A percentile compares a stretch with the other conserved stretches of the same genome.
Evolutionary conservation across 1,140 invertebrate species (phyloP).

Genomic region (Anadara kagoshimensis): DNA sequence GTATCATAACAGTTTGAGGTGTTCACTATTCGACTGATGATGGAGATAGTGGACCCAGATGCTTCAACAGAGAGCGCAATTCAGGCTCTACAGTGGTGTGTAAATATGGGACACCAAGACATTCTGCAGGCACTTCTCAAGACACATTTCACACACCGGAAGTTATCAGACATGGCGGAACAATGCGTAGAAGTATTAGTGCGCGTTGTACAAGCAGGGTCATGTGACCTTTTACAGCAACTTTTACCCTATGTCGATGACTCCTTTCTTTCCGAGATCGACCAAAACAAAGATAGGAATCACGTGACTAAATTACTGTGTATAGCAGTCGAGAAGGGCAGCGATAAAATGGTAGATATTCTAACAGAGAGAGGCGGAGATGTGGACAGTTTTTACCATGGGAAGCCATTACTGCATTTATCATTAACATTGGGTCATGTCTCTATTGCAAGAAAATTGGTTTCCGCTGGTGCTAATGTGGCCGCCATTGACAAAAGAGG

Average conservation of each 20-base stretch:
- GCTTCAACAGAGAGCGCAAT: slow-evolving; percentile 12
- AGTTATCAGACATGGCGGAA: slow-evolving; percentile 23
- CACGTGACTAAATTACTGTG: slow-evolving; percentile 18
- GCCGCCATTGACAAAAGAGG: neutral
- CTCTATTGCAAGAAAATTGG: neutral
- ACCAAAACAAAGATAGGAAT: slow-evolving; percentile 14
- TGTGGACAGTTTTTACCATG: slow-evolving; percentile 9
- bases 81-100: slow-evolving; percentile 14
- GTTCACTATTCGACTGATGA: neutral
- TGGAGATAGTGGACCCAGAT: slow-evolving; percentile 9
- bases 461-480: slow-evolving; percentile 1
- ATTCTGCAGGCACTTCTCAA: slow-evolving; percentile 12
- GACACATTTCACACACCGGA: slow-evolving; percentile 7
- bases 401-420: slow-evolving; percentile 5
- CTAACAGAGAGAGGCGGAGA: slow-evolving; percentile 6
- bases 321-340: slow-evolving; percentile 5
- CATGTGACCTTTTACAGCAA: slow-evolving; percentile 20
- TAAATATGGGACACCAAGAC: slow-evolving; percentile 12
- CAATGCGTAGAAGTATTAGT: slow-evolving; percentile 12
- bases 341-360: neutral
- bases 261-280: slow-evolving; percentile 4
- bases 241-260: slow-evolving; percentile 20
- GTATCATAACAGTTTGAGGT: no score
- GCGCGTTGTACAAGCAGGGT: slow-evolving; percentile 9
- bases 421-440: neutral